Conservation (phyloP, 2,113 vertebrate species). For the Hemiprocne comata region DNA sequence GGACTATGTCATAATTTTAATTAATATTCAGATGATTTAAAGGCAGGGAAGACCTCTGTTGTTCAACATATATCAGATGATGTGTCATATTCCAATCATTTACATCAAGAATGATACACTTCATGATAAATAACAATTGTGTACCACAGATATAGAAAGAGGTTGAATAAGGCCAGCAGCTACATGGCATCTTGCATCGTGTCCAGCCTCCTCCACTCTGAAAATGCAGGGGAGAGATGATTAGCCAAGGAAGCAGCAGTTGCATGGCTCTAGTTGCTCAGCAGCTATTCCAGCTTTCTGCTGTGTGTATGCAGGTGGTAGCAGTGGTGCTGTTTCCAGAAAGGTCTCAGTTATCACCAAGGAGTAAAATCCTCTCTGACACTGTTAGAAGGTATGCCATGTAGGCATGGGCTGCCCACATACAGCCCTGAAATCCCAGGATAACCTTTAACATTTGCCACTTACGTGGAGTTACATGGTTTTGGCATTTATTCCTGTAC, state of each 20-base stretch:
- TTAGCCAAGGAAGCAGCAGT: neutral
- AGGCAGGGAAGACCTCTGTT: neutral
- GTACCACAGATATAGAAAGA: neutral
- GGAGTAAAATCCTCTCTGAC: neutral
- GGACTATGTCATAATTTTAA: neutral
- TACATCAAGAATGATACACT: neutral
- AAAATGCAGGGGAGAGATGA: neutral
- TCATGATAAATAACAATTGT: neutral
- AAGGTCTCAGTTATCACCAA: neutral
- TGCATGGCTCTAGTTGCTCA: neutral
- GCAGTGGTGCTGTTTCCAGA: neutral
- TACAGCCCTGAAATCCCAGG: neutral
- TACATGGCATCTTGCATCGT: neutral
- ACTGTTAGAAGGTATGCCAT: fast-evolving
- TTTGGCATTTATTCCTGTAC: neutral
- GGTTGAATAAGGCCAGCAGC: neutral
- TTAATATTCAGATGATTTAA: neutral
- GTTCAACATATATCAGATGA: neutral
- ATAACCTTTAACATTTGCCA: neutral
- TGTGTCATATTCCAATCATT: fast-evolving
- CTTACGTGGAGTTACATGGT: neutral
- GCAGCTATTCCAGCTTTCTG: neutral
- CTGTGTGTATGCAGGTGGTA: neutral
- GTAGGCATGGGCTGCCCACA: fast-evolving
- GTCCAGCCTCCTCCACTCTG: fast-evolving